Evolutionary conservation across 2,113 vertebrate genomes (phyloP).

Genomic region (Canis aureus): DNA sequence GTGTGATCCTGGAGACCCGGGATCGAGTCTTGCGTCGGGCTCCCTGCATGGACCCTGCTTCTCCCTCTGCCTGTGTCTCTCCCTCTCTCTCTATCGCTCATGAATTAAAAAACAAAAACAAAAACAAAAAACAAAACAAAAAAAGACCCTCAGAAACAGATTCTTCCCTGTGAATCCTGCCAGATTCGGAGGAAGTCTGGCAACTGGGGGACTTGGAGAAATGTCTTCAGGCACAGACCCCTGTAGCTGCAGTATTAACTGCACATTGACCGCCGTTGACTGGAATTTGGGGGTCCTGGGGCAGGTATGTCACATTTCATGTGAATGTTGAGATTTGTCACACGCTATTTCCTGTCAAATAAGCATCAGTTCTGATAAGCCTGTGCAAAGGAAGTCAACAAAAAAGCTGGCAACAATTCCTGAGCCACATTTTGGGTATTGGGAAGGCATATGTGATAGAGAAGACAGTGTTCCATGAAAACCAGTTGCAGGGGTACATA

Average conservation of each 20-base stretch:
- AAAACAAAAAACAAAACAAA: too few relatives aligned
- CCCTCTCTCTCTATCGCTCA: too few relatives aligned
- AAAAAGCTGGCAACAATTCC: neutral
- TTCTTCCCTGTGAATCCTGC: neutral
- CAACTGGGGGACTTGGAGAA: neutral
- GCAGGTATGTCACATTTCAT: neutral
- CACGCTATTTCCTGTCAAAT: neutral
- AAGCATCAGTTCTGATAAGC: neutral
- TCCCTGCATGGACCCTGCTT: too few relatives aligned
- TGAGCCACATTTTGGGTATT: neutral
- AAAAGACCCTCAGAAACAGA: neutral
- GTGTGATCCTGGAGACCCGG: too few relatives aligned
- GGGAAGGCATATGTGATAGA: neutral
- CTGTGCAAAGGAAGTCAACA: neutral
- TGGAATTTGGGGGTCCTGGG: neutral
- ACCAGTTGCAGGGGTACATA: neutral
- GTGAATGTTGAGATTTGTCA: neutral
- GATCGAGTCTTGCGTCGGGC: too few relatives aligned
- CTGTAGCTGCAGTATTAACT: neutral
- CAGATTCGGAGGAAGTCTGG: neutral
- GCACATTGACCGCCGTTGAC: neutral
- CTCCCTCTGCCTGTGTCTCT: too few relatives aligned
- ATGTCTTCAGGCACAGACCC: neutral
- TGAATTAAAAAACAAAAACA: too few relatives aligned
- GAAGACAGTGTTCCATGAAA: neutral